These are phyloP conservation scores for Antrozous pallidus DNA, from an alignment of 2,797 vertebrate species.

Conservation along the genomic window DNA sequence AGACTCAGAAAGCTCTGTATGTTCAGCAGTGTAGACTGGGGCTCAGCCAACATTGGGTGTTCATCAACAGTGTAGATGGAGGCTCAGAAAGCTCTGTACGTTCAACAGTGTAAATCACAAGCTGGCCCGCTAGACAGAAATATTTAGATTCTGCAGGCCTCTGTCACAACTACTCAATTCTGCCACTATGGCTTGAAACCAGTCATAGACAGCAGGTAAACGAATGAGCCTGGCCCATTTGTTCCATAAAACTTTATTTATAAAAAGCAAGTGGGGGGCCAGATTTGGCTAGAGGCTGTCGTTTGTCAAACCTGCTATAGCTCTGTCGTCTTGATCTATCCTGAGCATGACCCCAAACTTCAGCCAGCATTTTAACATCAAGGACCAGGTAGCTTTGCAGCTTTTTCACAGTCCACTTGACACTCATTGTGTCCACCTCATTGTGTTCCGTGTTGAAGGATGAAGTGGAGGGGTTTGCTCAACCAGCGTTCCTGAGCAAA, in stretches of 20 bases:
- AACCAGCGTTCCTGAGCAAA: no score
- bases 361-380: not conserved
- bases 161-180: not conserved
- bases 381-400: not conserved
- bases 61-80: no score
- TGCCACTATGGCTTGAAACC: not conserved
- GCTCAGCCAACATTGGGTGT: no score
- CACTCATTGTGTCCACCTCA: accelerated
- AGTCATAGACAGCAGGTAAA: not conserved
- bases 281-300: accelerated
- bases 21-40: not conserved
- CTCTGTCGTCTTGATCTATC: not conserved
- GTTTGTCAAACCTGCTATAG: not conserved
- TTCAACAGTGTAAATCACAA: not conserved
- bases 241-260: not conserved
- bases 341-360: not conserved
- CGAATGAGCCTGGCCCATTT: not conserved
- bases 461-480: not conserved
- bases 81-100: no score
- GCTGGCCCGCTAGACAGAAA: not conserved
- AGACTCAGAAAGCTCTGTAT: no score
- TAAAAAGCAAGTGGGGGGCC: not conserved
- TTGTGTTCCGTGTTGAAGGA: not conserved
- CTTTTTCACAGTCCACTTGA: accelerated
- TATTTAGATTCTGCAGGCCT: not conserved